Evolutionary conservation across 2,888 invertebrate genomes (phyloP).

Genomic region (Gastrophysa polygoni): DNA sequence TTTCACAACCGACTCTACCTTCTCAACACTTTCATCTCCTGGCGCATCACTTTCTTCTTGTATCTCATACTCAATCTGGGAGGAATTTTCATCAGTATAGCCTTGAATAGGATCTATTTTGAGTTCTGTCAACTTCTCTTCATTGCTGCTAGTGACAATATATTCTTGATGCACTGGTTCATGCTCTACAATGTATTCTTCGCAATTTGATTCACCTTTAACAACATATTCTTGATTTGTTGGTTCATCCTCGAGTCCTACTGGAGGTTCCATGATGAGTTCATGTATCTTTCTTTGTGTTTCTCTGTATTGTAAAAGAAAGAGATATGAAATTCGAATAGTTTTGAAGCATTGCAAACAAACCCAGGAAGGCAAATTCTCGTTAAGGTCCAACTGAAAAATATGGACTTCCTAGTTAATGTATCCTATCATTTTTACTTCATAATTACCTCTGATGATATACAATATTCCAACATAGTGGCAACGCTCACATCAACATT

Average conservation of each 20-base stretch:
- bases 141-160: background rate
- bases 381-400: conserved; percentile 25
- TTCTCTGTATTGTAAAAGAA: conserved; percentile 33
- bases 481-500: conserved; percentile 26
- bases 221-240: background rate
- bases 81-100: background rate
- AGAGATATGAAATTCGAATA: conserved; percentile 32
- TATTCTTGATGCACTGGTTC: background rate
- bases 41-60: background rate
- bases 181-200: too few species aligned
- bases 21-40: background rate
- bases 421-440: background rate
- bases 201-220: too few species aligned
- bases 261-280: background rate
- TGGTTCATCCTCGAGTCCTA: background rate
- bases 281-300: conserved; percentile 21
- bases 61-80: background rate
- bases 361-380: conserved; percentile 26
- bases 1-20: background rate
- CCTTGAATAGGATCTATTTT: background rate
- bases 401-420: background rate
- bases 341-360: conserved; percentile 34
- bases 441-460: conserved; percentile 22
- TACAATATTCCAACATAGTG: conserved; percentile 29
- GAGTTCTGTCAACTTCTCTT: background rate